Evolutionary conservation across 2,113 vertebrate species (phyloP).

Genomic region (Rallus limicola): DNA sequence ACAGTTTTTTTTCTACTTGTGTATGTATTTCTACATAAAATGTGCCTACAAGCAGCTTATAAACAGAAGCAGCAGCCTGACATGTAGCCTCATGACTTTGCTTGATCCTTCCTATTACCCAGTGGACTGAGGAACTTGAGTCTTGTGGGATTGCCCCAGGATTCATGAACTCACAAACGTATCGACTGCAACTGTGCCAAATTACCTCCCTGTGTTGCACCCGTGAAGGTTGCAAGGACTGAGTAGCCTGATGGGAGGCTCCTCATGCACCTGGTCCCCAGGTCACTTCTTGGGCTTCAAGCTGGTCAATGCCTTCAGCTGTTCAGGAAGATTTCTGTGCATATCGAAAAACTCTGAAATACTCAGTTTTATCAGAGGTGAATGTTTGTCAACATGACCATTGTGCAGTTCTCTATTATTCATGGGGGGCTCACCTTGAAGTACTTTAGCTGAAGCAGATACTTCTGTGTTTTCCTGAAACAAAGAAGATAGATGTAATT

Average conservation of each 20-base stretch:
- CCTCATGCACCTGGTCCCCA: background rate
- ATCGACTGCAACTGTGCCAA: fast-evolving
- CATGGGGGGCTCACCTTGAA: background rate
- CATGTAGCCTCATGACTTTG: background rate
- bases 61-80: background rate
- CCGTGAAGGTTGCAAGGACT: background rate
- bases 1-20: background rate
- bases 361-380: background rate
- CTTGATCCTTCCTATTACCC: background rate
- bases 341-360: background rate
- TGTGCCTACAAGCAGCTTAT: background rate
- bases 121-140: background rate
- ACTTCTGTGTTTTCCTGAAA: background rate
- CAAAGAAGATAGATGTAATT: background rate
- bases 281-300: background rate
- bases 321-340: background rate
- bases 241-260: background rate
- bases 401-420: background rate
- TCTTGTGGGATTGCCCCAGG: background rate
- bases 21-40: background rate
- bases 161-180: background rate
- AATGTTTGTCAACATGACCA: background rate
- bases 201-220: fast-evolving
- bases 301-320: background rate
- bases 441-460: background rate